Evolutionary conservation across 92 coral and sea anemone genomes (phyloP), one percentile per base, ranked within the genome.

Genomic region (Diadumene lineata): DNA sequence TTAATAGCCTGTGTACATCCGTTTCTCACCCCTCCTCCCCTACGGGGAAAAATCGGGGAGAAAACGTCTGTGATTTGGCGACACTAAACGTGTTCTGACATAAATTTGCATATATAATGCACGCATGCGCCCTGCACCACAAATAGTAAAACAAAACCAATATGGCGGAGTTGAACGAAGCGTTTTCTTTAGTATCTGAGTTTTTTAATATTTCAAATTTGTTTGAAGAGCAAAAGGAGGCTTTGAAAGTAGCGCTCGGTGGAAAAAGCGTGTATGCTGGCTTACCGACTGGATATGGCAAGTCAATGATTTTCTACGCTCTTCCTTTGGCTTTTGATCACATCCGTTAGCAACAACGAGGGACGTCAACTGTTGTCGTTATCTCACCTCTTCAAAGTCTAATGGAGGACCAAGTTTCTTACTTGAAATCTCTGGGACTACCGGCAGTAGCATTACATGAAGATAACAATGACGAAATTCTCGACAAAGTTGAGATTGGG

Each of bases 401-500:
- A n/a, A n/a, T n/a, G n/a, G n/a, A n/a, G n/a, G n/a, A n/a, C n/a
- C n/a, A n/a, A n/a, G n/a, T n/a, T n/a, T 53, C 57, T 64, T 81
- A 81, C 44, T 60, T 91, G 58, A 61, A 60, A 11, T 66, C 79
- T 23, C 24, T 81, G 4, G 81, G 85, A 31, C 64, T 91, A 31
- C 58, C 73, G 17, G 92, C 92, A 56, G 77, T 82, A 31, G 92
- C 90, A 46, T 63, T 91, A 22, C 83, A 80, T 64, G 87, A 86
- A n/a, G n/a, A n/a, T n/a, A n/a, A n/a, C n/a, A n/a, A n/a, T n/a
- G n/a, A n/a, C n/a, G n/a, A n/a, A n/a, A n/a, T n/a, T n/a, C n/a
- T n/a, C n/a, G n/a, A n/a, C n/a, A n/a, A n/a, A n/a, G n/a, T n/a
- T n/a, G n/a, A n/a, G n/a, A n/a, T n/a, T n/a, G n/a, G n/a, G n/a